These are phyloP conservation scores for Metaphire vulgaris DNA, from an alignment of 1,140 invertebrate species.

Conservation along the genomic window DNA sequence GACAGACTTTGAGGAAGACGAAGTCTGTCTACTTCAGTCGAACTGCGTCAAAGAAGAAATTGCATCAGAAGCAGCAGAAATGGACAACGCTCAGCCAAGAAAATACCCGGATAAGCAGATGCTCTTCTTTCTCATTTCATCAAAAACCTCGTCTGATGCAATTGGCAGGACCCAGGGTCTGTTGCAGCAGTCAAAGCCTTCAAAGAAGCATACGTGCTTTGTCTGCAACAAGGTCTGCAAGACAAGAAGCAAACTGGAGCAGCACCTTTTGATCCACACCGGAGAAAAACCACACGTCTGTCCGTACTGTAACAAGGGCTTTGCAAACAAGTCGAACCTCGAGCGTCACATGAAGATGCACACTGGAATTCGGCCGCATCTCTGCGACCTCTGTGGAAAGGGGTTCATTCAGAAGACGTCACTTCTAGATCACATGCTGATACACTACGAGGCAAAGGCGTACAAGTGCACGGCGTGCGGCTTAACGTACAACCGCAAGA, in stretches of 20 bases:
- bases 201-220: not conserved
- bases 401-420: constrained; percentile 71
- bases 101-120: not conserved
- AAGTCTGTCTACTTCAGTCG: not conserved
- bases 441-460: constrained; percentile 67
- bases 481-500: constrained; percentile 77
- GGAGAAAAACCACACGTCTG: constrained; percentile 33
- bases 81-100: not conserved
- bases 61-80: not conserved
- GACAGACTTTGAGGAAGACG: not conserved
- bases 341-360: constrained; percentile 57
- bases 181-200: not conserved
- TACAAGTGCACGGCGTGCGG: constrained; percentile 75
- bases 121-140: not conserved
- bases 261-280: constrained; percentile 15
- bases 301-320: constrained; percentile 32
- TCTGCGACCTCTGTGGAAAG: constrained; percentile 35
- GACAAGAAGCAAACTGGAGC: not conserved
- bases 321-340: constrained; percentile 55
- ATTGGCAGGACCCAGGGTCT: not conserved
- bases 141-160: not conserved
- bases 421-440: constrained; percentile 62
- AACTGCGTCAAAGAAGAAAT: not conserved
- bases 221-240: not conserved
- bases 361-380: constrained; percentile 77